Percentiles rank a stretch among this genome's conserved stretches.
Evolutionary conservation across 2,888 invertebrate species (phyloP).

Genomic region (Tineola bisselliella): DNA sequence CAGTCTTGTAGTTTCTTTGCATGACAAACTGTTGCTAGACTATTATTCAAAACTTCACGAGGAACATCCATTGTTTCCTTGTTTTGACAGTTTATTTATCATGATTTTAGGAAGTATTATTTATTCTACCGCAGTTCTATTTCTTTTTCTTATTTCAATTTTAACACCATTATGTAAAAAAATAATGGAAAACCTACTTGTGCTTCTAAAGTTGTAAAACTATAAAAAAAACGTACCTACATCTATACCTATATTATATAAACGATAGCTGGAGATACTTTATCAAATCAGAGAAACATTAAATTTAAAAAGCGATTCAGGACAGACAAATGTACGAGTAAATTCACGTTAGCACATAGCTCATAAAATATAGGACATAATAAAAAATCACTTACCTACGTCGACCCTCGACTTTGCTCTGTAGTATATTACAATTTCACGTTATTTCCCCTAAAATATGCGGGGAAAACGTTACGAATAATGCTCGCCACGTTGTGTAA

Average conservation of each 20-base stretch:
- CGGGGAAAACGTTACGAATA: constrained; percentile 28
- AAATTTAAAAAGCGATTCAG: background rate
- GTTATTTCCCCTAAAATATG: constrained; percentile 26
- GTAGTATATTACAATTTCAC: constrained; percentile 18
- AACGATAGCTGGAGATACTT: too few relatives aligned
- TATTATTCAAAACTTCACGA: constrained; percentile 5
- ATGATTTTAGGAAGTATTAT: background rate
- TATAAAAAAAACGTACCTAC: too few relatives aligned
- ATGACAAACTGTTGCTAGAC: constrained; percentile 10
- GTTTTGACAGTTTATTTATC: background rate
- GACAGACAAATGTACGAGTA: background rate
- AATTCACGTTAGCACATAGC: constrained; percentile 9
- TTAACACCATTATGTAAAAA: too few relatives aligned
- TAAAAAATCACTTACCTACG: constrained; percentile 14
- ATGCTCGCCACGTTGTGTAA: constrained; percentile 39
- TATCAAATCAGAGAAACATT: background rate
- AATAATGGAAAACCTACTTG: too few relatives aligned
- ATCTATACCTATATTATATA: too few relatives aligned
- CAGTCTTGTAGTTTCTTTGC: constrained; percentile 8
- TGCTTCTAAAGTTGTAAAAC: too few relatives aligned
- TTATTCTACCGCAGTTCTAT: too few relatives aligned
- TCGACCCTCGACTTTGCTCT: constrained; percentile 11
- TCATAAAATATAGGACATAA: constrained; percentile 13
- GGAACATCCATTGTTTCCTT: constrained; percentile 6
- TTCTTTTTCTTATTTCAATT: too few relatives aligned